Evolutionary conservation across 35 echinoderm and acorn worm species (phyloP), one percentile per base, ranked within the genome.

Genomic region (Chiridota heheva): DNA sequence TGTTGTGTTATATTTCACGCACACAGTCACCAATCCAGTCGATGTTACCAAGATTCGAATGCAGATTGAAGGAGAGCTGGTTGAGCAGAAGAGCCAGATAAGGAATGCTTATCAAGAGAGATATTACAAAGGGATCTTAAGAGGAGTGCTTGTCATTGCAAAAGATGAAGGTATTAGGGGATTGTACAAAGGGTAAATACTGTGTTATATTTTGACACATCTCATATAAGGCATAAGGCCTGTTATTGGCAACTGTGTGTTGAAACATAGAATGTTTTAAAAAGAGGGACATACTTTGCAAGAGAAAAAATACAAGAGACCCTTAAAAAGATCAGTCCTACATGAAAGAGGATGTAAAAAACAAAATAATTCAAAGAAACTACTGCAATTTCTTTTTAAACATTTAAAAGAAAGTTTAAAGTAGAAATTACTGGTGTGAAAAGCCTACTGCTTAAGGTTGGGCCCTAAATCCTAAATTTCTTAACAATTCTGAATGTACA

Each of bases 1-100:
- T 4, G 18, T 15, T 0, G 17, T 60, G 28, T n/a, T 24, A 47
- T 64, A 36, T 35, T 80, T 68, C 0, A n/a, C 24, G 51, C n/a
- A 76, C 36, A 40, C 43, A 98, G 93, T 64, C 26, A 98, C 95
- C 32, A 98, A 91, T 49, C 95, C 89, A 7, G 65, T 98, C 1
- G 95, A 98, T 88, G 95, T 98, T 0, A 98, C 88, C 43, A 98
- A 98, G 40, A 77, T 86, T 5, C 89, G 89, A 46, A 88, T 91
- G 89, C 89, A 98, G 69, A 79, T 98, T 32, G 95, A 98, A n/a
- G 95, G 95, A 24, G 95, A 98, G 42, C 78, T 98, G 2, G 47
- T 44, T 1, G 22, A 66, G 16, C 77, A 88, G 46, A 84, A 76
- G 40, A 85, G 84, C 2, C 36, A 72, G 5, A 45, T 86, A 2